Conservation (phyloP, 2,888 invertebrate species). For the Sepiola atlantica region DNA sequence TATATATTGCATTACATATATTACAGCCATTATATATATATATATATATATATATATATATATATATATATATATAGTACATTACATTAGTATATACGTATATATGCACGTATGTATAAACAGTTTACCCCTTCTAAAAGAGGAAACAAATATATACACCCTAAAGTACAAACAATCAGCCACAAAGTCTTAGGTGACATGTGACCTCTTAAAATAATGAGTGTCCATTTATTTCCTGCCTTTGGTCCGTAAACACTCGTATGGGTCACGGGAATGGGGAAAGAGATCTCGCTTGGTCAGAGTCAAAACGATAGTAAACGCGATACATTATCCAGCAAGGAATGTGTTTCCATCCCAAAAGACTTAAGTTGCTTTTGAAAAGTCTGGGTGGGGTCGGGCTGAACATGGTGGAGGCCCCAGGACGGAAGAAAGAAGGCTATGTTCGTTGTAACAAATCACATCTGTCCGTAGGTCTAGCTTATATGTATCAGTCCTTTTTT, state of each 20-base stretch:
- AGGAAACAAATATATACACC: too few relatives aligned
- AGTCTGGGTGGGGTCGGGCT: not conserved
- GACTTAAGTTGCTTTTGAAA: not conserved
- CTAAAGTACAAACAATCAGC: too few relatives aligned
- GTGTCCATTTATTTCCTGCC: not conserved
- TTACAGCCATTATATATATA: too few relatives aligned
- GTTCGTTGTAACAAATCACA: not conserved
- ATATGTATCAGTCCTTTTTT: not conserved
- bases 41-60: too few relatives aligned
- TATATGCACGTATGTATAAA: too few relatives aligned
- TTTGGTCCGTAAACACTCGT: not conserved
- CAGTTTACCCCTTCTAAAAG: too few relatives aligned
- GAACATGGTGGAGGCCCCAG: not conserved
- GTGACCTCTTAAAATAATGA: not conserved
- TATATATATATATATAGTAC: too few relatives aligned
- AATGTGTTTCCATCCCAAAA: not conserved
- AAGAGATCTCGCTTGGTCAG: not conserved
- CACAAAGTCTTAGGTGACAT: not conserved
- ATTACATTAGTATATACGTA: too few relatives aligned
- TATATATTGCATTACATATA: too few relatives aligned
- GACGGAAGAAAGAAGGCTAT: not conserved
- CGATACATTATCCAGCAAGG: not conserved
- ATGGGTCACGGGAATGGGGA: not conserved
- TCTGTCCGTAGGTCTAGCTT: not conserved
- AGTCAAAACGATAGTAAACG: not conserved